Base-by-base conservation (phyloP, 2,888 invertebrate species). In the Macropis europaea region DNA sequence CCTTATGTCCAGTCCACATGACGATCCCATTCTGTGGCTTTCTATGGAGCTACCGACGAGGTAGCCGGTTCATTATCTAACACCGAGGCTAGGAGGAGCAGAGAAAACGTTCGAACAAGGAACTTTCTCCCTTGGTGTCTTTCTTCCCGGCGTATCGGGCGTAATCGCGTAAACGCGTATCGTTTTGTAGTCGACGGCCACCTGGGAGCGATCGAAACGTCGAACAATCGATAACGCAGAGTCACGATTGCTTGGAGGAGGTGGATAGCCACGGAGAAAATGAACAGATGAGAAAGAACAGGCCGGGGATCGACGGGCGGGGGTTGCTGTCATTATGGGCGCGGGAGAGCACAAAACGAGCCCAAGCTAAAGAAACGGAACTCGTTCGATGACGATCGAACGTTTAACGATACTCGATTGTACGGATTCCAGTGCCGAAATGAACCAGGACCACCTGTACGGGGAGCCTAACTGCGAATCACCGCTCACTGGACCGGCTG, bases 211-310 rank as follows among this genome's bases (percentile, higher is more conserved):
- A 86, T 86, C 85, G 84, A 82, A n/a, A 82, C 76, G 70, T 75
- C 72, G 83, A 86, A 87, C 87, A 88, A 88, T 88, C 80, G 77
- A n/a, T 84, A 86, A 77, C 84, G 88, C 87, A 74, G 57, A 81
- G 81, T 81, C 81, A 81, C 79, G 81, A 81, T 81, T 75, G 81
- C 73, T 68, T 73, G 73, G 74, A 50, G 56, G 67, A 59, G 68
- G 67, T 38, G 69, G 59, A 70, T 52, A 57, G 56, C 54, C 59
- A 64, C 52, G 62, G 30, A 67, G 57, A 75, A 67, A 75, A 69
- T 67, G 57, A 67, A 50, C 59, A 62, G 42, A 54, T 48, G 47
- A 48, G 43, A 22, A 13, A 45, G 28, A n/a, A 6, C 11, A 50
- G 42, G 17, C 34, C 17, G 3, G 36, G 24, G 47, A 43, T 47